Base-by-base conservation (phyloP, 2,888 invertebrate species). In the Timema cristinae region DNA sequence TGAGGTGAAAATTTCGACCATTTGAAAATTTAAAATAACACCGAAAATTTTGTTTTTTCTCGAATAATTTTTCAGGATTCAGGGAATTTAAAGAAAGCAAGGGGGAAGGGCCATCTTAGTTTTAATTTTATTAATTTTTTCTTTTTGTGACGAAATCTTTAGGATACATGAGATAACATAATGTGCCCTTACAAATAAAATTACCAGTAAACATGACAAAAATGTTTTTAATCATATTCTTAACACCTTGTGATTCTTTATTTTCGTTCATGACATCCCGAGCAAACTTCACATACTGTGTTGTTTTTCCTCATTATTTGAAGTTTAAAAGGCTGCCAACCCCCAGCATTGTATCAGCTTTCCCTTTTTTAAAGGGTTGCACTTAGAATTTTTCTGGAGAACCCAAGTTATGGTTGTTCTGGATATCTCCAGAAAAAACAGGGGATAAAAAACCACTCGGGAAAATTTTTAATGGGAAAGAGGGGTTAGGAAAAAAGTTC, bases 341-440 rank as follows among this genome's bases (percentile, higher is more conserved):
- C 95, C 10, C 94, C 92, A 0, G 97, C 96, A 82, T 94, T 94
- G 80, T 97, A 97, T 66, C 91, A 71, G 97, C 96, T 83, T 97
- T n/a, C n/a, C 97, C 82, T 95, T 96, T 72, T 90, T 86, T n/a
- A n/a, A 74, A 97, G 83, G 79, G 97, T 92, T 13, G 90, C 89
- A 71, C 89, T 87, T 76, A 95, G 84, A 80, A n/a, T n/a, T 96
- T 91, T 69, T 90, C 89, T 0, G 90, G 86, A 72, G 88, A 84
- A 16, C 89, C 87, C 7, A 89, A 85, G 6, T 89, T 88, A 74
- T 89, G 86, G 73, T 90, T 88, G 77, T 88, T 89, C 75, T 87
- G 86, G 13, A 92, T 88, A 93, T 88, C 77, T 89, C 86, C 67
- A 90, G 82, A n/a, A 66, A 97, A 82, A 75, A 95, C 90, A 0